Evolutionary conservation across 2,888 invertebrate genomes (phyloP), one percentile per base, ranked within the genome.

Genomic region (Machimus atricapillus): DNA sequence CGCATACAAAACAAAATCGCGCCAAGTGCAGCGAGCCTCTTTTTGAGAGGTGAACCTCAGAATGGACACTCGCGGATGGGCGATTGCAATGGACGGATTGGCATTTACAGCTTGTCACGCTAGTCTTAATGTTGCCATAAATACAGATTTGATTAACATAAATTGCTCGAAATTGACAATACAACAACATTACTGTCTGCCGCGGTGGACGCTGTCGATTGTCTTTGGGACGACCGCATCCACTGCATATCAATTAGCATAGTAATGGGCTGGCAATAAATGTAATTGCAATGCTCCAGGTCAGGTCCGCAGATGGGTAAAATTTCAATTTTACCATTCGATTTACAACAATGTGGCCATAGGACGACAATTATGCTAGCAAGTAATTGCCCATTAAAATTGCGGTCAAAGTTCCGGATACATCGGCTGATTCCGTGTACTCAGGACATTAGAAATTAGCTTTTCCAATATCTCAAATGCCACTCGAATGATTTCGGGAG

Each of bases 141-240:
- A 89, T 89, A 89, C 87, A 87, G 88, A 88, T 89, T 88, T 88
- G 89, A 89, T 89, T 89, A 89, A 89, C 89, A 89, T 89, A 89
- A 89, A 89, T 89, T 89, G 89, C 88, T 87, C 87, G 88, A 89
- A 89, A 89, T 89, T 88, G 89, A 89, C 89, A 89, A 89, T 89
- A 89, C 89, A 89, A 88, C 88, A 88, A 87, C 88, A 89, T 88
- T 89, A 89, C 88, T 89, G 89, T 89, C 89, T 87, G 82, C 85
- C 77, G 52, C 74, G 37, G 87, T 87, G 87, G 88, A 87, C 87
- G 88, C 86, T 88, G 89, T 88, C 89, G 89, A 88, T 89, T 89
- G 89, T 88, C 89, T 86, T 82, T 78, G 19, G 56, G 16, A 34
- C n/a, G 34, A 14, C 58, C 27, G 19, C 79, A 66, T 78, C 66